Conservation (phyloP, 2,888 invertebrate genomes). For the Orthonevra nobilis region DNA sequence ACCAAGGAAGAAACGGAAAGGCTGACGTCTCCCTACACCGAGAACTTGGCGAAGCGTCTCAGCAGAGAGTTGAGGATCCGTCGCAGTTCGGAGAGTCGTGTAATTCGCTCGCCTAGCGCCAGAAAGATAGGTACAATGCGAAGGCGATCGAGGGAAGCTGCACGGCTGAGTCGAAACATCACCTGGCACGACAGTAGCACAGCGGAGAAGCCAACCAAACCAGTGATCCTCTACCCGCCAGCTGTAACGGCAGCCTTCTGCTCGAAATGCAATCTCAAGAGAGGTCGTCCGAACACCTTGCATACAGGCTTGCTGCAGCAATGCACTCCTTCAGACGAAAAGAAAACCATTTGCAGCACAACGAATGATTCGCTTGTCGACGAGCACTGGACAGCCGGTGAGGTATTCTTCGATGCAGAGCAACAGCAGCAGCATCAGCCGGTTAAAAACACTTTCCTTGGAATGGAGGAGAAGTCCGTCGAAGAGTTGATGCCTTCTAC, state of each 20-base stretch:
- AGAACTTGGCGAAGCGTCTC: slow-evolving; percentile 86
- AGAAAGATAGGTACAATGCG: slow-evolving; percentile 89
- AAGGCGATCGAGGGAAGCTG: slow-evolving; percentile 85
- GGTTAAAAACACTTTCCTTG: neutral
- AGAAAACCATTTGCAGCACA: slow-evolving; percentile 6
- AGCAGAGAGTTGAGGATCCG: slow-evolving; percentile 88
- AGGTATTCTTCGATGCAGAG: slow-evolving; percentile 76
- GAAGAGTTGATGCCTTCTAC: slow-evolving; percentile 35
- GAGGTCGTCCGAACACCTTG: slow-evolving; percentile 81
- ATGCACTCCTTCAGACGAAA: slow-evolving; percentile 46
- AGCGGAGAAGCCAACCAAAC: slow-evolving; percentile 28
- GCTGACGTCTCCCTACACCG: slow-evolving; percentile 80
- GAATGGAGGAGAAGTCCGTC: slow-evolving; percentile 45
- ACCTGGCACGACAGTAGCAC: slow-evolving; percentile 83
- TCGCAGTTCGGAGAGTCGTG: slow-evolving; percentile 85
- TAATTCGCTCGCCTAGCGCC: slow-evolving; percentile 90
- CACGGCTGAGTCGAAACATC: slow-evolving; percentile 82
- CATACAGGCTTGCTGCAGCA: slow-evolving; percentile 77
- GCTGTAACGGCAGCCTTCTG: slow-evolving; percentile 79
- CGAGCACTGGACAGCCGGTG: slow-evolving; percentile 80
- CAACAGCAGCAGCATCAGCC: slow-evolving; percentile 2
- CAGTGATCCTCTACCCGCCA: slow-evolving; percentile 30
- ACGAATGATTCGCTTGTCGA: slow-evolving; percentile 44
- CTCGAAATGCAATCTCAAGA: slow-evolving; percentile 82
- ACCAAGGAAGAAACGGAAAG: slow-evolving; percentile 85